Base-by-base conservation (phyloP, 2,797 vertebrate genomes). In the Karalla daura region DNA sequence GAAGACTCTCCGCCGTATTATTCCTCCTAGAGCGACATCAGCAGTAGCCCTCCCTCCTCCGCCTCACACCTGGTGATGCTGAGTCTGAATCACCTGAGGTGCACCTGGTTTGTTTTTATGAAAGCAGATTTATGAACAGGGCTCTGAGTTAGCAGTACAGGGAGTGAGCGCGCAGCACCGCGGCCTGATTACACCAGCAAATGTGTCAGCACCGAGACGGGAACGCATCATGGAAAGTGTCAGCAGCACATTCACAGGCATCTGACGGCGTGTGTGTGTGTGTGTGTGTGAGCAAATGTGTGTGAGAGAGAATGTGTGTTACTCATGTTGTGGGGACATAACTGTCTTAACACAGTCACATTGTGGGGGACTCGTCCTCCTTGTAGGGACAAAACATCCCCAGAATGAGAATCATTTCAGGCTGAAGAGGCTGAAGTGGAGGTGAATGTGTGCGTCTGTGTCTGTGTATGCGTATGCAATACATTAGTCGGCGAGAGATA, bases 101-200 rank as follows among this genome's bases (percentile, higher is more conserved):
- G 65, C 81, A 87, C 82, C 86, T 84, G 84, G 75, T 77, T 64
- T 35, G 64, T 61, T 65, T 80, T 69, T 47, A 54, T 74, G 60
- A 64, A 76, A 51, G 51, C 63, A 65, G 47, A 69, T 70, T 71
- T 63, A 44, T 81, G 54, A 87, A 76, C 56, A 64, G 44, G 35
- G 23, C 62, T 55, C 58, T 60, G 73, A 74, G 66, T 78, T 67
- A 40, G 43, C 5, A 0, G 59, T 23, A 55, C 39, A 45, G 30
- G 14, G 52, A 67, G 50, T 20, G 41, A 45, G 39, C 5, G 25
- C 35, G 14, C 11, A 17, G 25, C 35, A 15, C 11, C n/a, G 25
- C 5, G 8, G 39, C 36, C 63, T 84, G 62, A 76, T 64, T 62
- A 73, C 52, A 59, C 30, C 73, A 41, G 64, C 75, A 53, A 61